These are phyloP conservation scores for Drosophila nasuta DNA, from an alignment of 1,140 invertebrate species.

Conservation along the genomic window DNA sequence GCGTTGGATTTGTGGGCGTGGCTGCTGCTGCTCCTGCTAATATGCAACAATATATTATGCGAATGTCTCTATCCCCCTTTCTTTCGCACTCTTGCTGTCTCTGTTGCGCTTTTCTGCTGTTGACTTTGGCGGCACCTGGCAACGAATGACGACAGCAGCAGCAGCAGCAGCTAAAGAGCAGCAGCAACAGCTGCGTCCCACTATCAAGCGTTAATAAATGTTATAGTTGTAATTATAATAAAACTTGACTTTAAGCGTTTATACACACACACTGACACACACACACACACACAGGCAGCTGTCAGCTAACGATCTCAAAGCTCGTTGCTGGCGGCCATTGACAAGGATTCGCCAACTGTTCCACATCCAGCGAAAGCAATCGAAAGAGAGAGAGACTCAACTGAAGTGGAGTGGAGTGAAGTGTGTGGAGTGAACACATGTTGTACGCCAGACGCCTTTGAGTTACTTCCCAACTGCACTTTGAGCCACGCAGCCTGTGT, in stretches of 20 bases:
- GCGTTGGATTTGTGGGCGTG: slow-evolving; percentile 56
- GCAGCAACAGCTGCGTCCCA: slow-evolving; percentile 57
- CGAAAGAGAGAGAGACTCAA: not conserved
- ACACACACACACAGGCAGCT: slow-evolving; percentile 40
- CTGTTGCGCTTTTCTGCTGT: slow-evolving; percentile 33
- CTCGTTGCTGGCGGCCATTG: slow-evolving; percentile 37
- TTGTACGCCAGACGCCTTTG: slow-evolving; percentile 27
- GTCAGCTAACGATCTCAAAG: slow-evolving; percentile 49
- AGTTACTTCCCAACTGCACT: slow-evolving; percentile 27
- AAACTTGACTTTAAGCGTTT: slow-evolving; percentile 73
- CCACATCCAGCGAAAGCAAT: not conserved
- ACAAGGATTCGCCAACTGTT: slow-evolving; percentile 32
- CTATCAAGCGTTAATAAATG: slow-evolving; percentile 77
- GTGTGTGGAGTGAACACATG: slow-evolving; percentile 14
- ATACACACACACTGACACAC: slow-evolving; percentile 26
- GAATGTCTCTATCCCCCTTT: slow-evolving; percentile 39
- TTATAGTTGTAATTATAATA: slow-evolving; percentile 84
- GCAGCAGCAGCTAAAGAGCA: slow-evolving; percentile 29
- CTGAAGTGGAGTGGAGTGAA: not conserved
- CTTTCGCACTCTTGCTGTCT: not conserved
- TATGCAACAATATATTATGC: slow-evolving; percentile 80
- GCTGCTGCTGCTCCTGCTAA: slow-evolving; percentile 57
- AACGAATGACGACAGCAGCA: slow-evolving; percentile 22
- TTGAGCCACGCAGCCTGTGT: not conserved
- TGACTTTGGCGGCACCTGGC: slow-evolving; percentile 73